Percentiles rank a stretch among this genome's conserved stretches.
Evolutionary conservation across 2,797 vertebrate genomes (phyloP).

Genomic region (Acanthornis magna): DNA sequence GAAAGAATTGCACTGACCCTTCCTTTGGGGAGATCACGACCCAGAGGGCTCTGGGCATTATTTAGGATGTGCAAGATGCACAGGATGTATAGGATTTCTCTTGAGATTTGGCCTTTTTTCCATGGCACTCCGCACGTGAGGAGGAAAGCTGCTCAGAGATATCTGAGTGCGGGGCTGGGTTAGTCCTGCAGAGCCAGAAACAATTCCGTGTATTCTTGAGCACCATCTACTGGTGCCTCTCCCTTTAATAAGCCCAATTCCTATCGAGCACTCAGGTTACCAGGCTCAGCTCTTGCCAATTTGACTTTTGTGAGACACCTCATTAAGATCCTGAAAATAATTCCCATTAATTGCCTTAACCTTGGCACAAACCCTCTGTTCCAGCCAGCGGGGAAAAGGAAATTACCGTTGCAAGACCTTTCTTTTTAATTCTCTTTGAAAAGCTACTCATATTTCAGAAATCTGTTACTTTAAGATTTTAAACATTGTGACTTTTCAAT

Average conservation of each 20-base stretch:
- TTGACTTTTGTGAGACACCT: neutral
- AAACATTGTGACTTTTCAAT: neutral
- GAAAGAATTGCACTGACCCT: conserved; percentile 6
- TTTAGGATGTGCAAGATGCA: neutral
- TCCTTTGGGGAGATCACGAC: neutral
- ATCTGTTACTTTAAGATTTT: neutral
- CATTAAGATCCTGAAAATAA: neutral
- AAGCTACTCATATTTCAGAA: neutral
- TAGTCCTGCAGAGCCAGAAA: neutral
- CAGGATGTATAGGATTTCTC: neutral
- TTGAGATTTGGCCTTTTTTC: neutral
- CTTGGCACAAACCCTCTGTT: neutral
- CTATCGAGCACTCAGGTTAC: fast-evolving
- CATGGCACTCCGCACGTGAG: neutral
- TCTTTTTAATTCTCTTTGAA: neutral
- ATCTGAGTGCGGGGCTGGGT: neutral
- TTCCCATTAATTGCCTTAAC: neutral
- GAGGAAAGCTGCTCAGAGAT: neutral
- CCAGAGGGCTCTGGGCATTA: neutral
- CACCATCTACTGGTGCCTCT: conserved; percentile 30
- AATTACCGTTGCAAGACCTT: neutral
- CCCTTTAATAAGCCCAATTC: neutral
- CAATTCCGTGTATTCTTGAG: neutral
- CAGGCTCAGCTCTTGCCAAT: neutral
- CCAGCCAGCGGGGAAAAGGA: neutral